phyloP scores from a whole-genome alignment of 2,113 vertebrate genomes.

The Dicentrarchus labrax region DNA sequence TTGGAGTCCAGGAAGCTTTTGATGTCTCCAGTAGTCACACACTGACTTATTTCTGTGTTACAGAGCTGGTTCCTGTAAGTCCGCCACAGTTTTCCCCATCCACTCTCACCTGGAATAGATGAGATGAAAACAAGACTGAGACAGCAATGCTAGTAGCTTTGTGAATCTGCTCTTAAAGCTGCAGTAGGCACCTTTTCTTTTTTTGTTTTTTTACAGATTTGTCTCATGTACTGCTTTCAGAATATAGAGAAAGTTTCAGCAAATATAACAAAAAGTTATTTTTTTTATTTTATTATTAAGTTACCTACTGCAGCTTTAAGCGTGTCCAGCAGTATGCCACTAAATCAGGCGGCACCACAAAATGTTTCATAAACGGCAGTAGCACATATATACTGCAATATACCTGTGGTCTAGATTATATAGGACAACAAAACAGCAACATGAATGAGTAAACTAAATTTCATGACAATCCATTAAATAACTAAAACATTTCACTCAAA shows the following conservation, averaged over 20 bases:
- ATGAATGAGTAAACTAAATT: not conserved
- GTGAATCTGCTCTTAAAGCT: not conserved
- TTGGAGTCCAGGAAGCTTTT: slow-evolving; percentile 83
- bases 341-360: too few species aligned
- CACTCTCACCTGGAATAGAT: slow-evolving; percentile 83
- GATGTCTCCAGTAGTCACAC: slow-evolving; percentile 85
- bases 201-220: too few species aligned
- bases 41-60: slow-evolving; percentile 80
- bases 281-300: too few species aligned
- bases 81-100: slow-evolving; percentile 88
- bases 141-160: not conserved
- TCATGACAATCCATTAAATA: not conserved
- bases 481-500: not conserved
- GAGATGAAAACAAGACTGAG: not conserved
- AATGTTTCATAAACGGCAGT: too few species aligned
- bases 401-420: too few species aligned
- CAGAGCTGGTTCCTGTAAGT: slow-evolving; percentile 82
- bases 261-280: too few species aligned
- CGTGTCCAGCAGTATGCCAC: too few species aligned
- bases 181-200: too few species aligned
- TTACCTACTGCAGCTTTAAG: too few species aligned
- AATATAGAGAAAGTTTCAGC: too few species aligned
- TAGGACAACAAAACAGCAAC: not conserved
- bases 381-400: too few species aligned
- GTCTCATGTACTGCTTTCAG: too few species aligned